Evolutionary conservation across 2,888 invertebrate species (phyloP).

Genomic region (Orchestes rusci): DNA sequence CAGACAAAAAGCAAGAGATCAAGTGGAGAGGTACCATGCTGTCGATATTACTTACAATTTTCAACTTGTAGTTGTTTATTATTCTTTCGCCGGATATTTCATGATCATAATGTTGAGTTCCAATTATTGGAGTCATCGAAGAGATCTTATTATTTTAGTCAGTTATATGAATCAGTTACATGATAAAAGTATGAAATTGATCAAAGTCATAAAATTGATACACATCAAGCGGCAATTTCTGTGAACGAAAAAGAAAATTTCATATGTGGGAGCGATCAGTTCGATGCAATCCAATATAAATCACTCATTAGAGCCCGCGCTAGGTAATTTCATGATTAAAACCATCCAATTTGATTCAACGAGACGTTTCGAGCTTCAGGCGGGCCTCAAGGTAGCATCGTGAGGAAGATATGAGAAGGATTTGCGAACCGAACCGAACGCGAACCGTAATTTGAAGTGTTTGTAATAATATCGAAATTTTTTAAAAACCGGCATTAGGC

Average conservation of each 20-base stretch:
- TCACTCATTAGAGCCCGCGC: conserved; percentile 22
- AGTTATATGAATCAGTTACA: no score
- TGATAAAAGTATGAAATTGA: no score
- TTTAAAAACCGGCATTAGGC: not conserved
- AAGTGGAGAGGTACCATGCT: conserved; percentile 8
- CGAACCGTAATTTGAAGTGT: conserved; percentile 5
- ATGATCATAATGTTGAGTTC: no score
- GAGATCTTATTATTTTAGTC: no score
- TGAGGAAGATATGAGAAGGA: conserved; percentile 15
- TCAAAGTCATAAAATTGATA: no score
- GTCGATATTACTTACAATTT: no score
- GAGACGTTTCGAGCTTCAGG: conserved; percentile 13
- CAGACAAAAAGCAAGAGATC: conserved; percentile 6
- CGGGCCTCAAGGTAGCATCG: conserved; percentile 12
- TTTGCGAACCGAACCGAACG: not conserved
- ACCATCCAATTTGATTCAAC: conserved; percentile 18
- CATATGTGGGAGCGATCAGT: conserved; percentile 3
- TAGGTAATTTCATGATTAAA: conserved; percentile 22
- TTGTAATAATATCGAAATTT: not conserved
- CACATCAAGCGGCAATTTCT: no score
- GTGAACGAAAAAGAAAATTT: conserved; percentile 3
- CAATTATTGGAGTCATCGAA: no score
- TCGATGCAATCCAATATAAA: conserved; percentile 24
- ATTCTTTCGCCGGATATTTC: no score
- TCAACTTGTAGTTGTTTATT: no score